Evolutionary conservation across 1,140 invertebrate genomes (phyloP).

Genomic region (Reticulitermes speratus): DNA sequence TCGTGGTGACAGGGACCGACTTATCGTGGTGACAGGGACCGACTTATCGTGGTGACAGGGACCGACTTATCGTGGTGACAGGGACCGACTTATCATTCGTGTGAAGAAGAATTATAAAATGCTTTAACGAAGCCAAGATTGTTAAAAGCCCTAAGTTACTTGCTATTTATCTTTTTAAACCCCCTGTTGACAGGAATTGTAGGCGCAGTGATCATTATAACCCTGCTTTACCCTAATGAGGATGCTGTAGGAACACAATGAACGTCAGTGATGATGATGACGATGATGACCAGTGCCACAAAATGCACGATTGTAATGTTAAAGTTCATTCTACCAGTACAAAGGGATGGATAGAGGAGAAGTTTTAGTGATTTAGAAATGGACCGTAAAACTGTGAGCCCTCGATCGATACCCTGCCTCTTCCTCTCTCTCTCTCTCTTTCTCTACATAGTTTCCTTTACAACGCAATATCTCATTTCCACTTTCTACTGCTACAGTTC

Average conservation of each 20-base stretch:
- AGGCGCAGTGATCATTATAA: neutral
- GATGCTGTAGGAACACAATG: neutral
- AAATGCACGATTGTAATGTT: neutral
- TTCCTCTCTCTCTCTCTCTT: neutral
- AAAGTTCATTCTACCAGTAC: neutral
- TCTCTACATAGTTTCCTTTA: neutral
- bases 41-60: too few species aligned
- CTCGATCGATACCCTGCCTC: neutral
- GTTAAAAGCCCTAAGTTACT: too few species aligned
- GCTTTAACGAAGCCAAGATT: too few species aligned
- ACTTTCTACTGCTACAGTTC: neutral
- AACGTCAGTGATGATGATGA: neutral
- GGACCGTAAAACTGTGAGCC: slow-evolving; percentile 12
- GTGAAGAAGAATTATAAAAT: too few species aligned
- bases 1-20: too few species aligned
- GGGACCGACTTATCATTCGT: too few species aligned
- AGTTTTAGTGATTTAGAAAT: slow-evolving; percentile 22
- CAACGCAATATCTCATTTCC: neutral
- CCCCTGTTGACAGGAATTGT: neutral
- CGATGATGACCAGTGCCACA: neutral
- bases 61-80: too few species aligned
- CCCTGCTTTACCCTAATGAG: neutral
- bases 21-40: too few species aligned
- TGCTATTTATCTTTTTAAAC: neutral
- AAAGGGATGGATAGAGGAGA: neutral